phyloP scores from a whole-genome alignment of 1,140 invertebrate species.

The Drosophila nasuta region DNA sequence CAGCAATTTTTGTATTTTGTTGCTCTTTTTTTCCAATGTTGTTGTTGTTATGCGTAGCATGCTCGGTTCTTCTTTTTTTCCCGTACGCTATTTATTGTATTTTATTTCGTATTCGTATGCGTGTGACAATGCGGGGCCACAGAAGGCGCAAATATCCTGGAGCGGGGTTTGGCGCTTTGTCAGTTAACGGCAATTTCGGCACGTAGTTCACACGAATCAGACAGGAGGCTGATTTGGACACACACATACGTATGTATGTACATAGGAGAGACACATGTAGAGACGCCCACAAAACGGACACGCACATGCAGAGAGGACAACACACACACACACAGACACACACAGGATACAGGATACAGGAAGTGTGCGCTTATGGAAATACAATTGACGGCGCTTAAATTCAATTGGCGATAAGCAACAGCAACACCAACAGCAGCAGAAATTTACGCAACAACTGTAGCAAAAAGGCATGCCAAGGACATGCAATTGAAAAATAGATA shows the following conservation, averaged over 20 bases:
- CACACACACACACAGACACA: not conserved
- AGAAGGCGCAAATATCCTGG: conserved; percentile 13
- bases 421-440: not conserved
- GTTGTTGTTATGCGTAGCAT: conserved; percentile 44
- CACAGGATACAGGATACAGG: conserved; percentile 40
- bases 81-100: conserved; percentile 64
- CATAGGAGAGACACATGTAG: not conserved
- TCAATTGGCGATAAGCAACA: conserved; percentile 46
- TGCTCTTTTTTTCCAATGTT: not conserved
- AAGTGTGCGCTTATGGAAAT: conserved; percentile 49
- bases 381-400: conserved; percentile 50
- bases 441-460: not conserved
- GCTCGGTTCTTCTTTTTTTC: conserved; percentile 38
- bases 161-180: not conserved
- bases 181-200: conserved; percentile 60
- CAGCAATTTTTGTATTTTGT: conserved; percentile 59
- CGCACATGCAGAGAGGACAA: not conserved
- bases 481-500: conserved; percentile 12
- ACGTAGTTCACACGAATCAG: conserved; percentile 47
- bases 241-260: not conserved
- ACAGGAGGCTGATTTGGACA: conserved; percentile 45
- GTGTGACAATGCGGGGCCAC: conserved; percentile 16
- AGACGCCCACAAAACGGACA: conserved; percentile 4
- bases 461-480: not conserved
- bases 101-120: conserved; percentile 42